Evolutionary conservation across 2,888 invertebrate species (phyloP).

Genomic region (Trichopoda pennipes): DNA sequence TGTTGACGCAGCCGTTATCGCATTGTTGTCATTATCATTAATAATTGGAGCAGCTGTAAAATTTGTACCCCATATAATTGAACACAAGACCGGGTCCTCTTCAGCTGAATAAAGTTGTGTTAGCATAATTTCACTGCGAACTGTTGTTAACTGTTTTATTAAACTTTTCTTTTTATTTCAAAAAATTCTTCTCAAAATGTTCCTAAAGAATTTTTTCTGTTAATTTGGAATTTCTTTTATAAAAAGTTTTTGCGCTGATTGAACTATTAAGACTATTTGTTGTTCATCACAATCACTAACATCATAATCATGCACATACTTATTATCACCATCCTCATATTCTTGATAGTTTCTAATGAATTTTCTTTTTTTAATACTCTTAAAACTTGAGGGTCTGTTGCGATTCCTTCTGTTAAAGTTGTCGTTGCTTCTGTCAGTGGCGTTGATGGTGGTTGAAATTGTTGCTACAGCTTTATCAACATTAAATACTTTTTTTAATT

Average conservation of each 20-base stretch:
- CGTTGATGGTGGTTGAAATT: constrained; percentile 40
- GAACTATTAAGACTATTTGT: constrained; percentile 53
- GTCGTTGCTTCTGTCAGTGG: constrained; percentile 28
- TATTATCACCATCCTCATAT: constrained; percentile 21
- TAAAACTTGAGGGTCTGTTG: constrained; percentile 34
- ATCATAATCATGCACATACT: constrained; percentile 19
- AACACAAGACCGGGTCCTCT: constrained; percentile 80
- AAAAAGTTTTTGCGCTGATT: constrained; percentile 43
- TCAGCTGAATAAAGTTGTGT: constrained; percentile 79
- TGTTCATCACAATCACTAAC: constrained; percentile 40
- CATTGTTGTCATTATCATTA: constrained; percentile 73
- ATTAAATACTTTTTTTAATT: constrained; percentile 46
- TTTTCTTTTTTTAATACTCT: constrained; percentile 37
- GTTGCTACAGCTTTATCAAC: constrained; percentile 39
- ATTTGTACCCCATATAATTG: constrained; percentile 79
- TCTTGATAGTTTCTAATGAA: constrained; percentile 37
- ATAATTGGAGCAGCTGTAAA: constrained; percentile 71
- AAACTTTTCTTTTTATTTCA: constrained; percentile 20
- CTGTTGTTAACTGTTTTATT: too few relatives aligned
- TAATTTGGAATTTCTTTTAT: not conserved
- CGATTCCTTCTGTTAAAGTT: constrained; percentile 15
- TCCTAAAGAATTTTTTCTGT: constrained; percentile 6
- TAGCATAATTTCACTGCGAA: constrained; percentile 75
- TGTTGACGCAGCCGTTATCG: constrained; percentile 61
- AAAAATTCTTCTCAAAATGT: constrained; percentile 31